phyloP scores from a whole-genome alignment of 2,888 invertebrate genomes.

The Andrena flavipes region DNA sequence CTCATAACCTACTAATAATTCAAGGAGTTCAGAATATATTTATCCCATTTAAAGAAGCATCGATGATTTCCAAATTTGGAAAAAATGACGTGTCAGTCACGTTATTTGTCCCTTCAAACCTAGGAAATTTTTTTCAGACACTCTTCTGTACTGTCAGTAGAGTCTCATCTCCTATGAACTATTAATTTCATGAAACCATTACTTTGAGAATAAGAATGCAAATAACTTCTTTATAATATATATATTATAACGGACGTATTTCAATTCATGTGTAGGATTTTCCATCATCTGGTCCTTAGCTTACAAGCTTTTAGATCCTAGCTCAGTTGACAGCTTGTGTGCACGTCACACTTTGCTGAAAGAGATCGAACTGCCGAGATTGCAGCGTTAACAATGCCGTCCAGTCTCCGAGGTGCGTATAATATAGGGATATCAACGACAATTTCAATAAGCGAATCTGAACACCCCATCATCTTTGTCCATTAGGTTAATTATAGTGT shows the following conservation, averaged over 20 bases:
- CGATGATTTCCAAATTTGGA: too few relatives aligned
- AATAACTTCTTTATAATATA: not conserved
- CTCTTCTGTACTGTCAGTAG: too few relatives aligned
- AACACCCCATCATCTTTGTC: conserved; percentile 29
- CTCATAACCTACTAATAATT: too few relatives aligned
- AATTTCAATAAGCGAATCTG: conserved; percentile 34
- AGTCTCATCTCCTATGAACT: too few relatives aligned
- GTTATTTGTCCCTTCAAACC: too few relatives aligned
- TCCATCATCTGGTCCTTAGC: not conserved
- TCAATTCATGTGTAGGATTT: not conserved
- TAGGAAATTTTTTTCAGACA: too few relatives aligned
- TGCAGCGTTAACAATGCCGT: conserved; percentile 19
- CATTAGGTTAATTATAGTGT: conserved; percentile 39
- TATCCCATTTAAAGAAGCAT: too few relatives aligned
- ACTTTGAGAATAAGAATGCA: too few relatives aligned
- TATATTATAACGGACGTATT: not conserved
- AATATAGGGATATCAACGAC: conserved; percentile 8
- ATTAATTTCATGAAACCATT: too few relatives aligned
- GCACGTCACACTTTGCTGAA: conserved; percentile 6
- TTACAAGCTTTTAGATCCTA: not conserved
- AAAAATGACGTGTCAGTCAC: too few relatives aligned
- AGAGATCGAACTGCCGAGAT: conserved; percentile 26
- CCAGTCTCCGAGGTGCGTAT: not conserved
- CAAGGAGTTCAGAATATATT: too few relatives aligned
- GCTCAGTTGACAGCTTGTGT: conserved; percentile 11